Evolutionary conservation across 2,113 vertebrate species (phyloP).

Genomic region (Glaucomys volans): DNA sequence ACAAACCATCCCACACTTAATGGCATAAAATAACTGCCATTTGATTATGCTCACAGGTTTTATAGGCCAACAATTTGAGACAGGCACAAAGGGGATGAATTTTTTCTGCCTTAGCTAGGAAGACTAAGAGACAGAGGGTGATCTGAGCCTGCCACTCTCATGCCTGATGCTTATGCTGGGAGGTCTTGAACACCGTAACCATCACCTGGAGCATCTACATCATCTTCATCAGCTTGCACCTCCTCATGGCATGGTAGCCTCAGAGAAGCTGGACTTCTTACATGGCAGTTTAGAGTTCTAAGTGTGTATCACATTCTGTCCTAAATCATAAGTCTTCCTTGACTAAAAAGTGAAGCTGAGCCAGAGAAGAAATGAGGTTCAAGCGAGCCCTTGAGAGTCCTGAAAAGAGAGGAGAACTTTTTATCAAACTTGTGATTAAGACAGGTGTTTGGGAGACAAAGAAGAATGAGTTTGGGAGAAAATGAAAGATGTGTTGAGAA

Average conservation of each 20-base stretch:
- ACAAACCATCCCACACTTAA: too few relatives aligned
- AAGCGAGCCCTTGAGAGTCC: background rate
- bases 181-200: background rate
- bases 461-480: background rate
- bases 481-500: background rate
- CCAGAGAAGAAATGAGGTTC: background rate
- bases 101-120: too few relatives aligned
- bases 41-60: too few relatives aligned
- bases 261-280: background rate
- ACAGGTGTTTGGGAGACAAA: background rate
- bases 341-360: background rate
- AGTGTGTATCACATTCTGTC: background rate
- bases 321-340: background rate
- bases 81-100: too few relatives aligned
- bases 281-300: background rate
- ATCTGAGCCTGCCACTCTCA: background rate
- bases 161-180: background rate
- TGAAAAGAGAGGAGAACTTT: background rate
- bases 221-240: background rate
- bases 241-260: background rate
- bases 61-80: too few relatives aligned
- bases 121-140: too few relatives aligned
- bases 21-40: too few relatives aligned
- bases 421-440: background rate
- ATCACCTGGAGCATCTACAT: background rate